Evolutionary conservation across 2,113 vertebrate genomes (phyloP).

Genomic region (Tonatia bakeri): DNA sequence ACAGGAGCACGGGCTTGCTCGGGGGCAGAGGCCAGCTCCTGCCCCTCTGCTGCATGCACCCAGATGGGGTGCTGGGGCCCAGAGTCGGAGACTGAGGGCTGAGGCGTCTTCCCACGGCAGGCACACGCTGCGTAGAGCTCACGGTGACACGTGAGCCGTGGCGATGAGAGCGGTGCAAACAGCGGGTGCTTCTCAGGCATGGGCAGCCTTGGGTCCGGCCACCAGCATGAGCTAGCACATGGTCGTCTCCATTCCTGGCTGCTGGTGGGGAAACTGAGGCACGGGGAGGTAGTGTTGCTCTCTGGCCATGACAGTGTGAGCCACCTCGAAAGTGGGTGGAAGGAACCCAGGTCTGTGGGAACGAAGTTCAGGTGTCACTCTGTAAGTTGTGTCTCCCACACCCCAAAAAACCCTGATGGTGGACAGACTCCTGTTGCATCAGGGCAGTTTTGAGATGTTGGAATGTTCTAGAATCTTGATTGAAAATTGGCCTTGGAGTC

Average conservation of each 20-base stretch:
- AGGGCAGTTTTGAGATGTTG: neutral
- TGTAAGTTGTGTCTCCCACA: fast-evolving
- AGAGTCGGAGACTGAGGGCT: neutral
- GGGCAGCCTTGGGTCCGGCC: neutral
- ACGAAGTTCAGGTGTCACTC: fast-evolving
- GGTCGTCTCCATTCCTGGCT: fast-evolving
- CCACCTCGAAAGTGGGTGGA: neutral
- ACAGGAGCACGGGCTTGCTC: neutral
- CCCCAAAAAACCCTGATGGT: neutral
- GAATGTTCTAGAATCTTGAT: neutral
- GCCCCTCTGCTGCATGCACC: neutral
- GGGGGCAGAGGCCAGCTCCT: neutral
- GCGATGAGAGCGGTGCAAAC: neutral
- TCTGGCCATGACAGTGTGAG: fast-evolving
- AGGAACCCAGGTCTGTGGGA: neutral
- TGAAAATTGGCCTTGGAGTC: neutral
- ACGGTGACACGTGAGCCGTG: neutral
- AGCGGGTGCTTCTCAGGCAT: neutral
- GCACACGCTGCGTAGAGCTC: neutral
- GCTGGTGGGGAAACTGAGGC: neutral
- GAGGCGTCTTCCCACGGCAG: neutral
- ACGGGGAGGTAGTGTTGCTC: fast-evolving
- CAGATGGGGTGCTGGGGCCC: fast-evolving
- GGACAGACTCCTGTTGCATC: fast-evolving
- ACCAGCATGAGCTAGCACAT: no score